These are phyloP conservation scores for Andrena minutula DNA, from an alignment of 2,888 invertebrate species.

Conservation along the genomic window DNA sequence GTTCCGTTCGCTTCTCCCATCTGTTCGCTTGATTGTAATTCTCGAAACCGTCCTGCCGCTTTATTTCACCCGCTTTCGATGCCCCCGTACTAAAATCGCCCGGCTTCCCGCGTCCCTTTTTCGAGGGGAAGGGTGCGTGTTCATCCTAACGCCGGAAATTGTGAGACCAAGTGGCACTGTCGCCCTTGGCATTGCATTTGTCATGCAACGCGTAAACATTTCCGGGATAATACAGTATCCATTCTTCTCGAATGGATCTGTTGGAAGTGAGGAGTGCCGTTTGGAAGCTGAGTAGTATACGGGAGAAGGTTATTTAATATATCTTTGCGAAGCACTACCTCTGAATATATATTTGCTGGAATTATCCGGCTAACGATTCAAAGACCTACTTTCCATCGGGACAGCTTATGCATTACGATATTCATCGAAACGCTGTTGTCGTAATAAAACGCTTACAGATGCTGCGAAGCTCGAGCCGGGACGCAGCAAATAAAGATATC, in stretches of 20 bases:
- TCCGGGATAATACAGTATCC: too few species aligned
- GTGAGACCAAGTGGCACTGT: too few species aligned
- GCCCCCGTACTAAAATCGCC: background rate
- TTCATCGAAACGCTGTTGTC: background rate
- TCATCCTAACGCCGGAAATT: too few species aligned
- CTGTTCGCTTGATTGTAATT: background rate
- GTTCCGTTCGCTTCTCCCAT: background rate
- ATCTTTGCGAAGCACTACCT: too few species aligned
- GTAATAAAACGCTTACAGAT: background rate
- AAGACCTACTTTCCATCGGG: too few species aligned
- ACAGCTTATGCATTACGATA: background rate
- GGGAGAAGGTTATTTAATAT: too few species aligned
- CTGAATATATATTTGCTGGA: too few species aligned
- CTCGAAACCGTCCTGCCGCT: background rate
- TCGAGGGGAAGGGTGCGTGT: background rate
- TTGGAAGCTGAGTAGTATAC: background rate
- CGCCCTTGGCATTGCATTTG: too few species aligned
- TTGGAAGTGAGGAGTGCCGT: too few species aligned
- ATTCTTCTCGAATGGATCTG: too few species aligned
- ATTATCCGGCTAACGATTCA: too few species aligned
- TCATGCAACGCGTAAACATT: too few species aligned
- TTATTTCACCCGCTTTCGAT: background rate
- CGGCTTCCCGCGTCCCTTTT: background rate
- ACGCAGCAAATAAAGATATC: slow-evolving; percentile 11
- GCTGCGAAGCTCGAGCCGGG: background rate